Evolutionary conservation across 1,140 invertebrate species (phyloP).

Genomic region (Megalopta genalis): DNA sequence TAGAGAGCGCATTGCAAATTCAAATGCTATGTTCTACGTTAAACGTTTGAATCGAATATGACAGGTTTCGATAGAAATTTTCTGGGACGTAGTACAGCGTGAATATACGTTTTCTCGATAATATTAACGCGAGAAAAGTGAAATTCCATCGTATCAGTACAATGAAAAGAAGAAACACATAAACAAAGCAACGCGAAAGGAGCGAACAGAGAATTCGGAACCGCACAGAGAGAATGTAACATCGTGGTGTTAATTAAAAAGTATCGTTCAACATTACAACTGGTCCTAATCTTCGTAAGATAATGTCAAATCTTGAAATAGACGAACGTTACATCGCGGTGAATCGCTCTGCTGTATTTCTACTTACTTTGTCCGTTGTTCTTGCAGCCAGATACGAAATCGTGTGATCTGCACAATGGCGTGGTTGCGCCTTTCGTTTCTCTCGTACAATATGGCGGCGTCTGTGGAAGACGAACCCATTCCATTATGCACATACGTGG

Average conservation of each 20-base stretch:
- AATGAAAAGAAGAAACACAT: background rate
- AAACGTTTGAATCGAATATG: background rate
- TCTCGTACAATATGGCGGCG: conserved; percentile 59
- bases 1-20: background rate
- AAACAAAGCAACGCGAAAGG: background rate
- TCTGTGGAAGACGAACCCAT: conserved; percentile 28
- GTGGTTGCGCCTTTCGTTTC: conserved; percentile 29
- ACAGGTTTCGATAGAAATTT: background rate
- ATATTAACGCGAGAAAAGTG: background rate
- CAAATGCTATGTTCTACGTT: background rate
- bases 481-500: conserved; percentile 35
- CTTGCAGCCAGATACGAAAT: background rate
- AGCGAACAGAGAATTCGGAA: background rate
- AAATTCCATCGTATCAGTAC: background rate
- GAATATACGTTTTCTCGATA: background rate
- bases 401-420: conserved; percentile 56
- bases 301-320: background rate
- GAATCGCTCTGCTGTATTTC: background rate
- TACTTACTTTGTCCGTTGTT: conserved; percentile 7
- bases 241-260: conserved; percentile 25
- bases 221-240: background rate
- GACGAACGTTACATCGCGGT: no score
- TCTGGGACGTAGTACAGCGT: background rate
- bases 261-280: conserved; percentile 9
- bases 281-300: background rate